Conservation (phyloP, 2,888 invertebrate species). For the Mycogona germanica region DNA sequence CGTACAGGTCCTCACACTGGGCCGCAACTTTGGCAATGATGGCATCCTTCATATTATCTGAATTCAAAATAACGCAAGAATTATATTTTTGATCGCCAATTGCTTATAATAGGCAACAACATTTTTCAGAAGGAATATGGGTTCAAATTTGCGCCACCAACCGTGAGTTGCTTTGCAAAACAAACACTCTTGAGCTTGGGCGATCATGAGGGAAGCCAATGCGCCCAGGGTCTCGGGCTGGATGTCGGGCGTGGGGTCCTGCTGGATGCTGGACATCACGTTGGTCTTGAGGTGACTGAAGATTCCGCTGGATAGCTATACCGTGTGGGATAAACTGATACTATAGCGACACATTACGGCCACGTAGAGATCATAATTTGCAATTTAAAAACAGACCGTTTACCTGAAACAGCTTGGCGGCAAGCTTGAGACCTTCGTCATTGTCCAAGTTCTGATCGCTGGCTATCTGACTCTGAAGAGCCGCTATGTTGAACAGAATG, state of each 20-base stretch:
- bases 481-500: constrained; percentile 90
- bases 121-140: not conserved
- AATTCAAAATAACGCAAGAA: too few species aligned
- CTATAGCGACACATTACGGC: not conserved
- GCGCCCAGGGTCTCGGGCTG: constrained; percentile 82
- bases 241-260: constrained; percentile 92
- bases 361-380: too few species aligned
- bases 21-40: constrained; percentile 84
- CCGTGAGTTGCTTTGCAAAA: constrained; percentile 67
- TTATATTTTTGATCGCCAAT: too few species aligned
- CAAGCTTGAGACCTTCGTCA: constrained; percentile 85
- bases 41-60: constrained; percentile 89
- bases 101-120: too few species aligned
- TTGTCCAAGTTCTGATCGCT: constrained; percentile 69
- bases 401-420: constrained; percentile 85
- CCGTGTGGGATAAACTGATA: constrained; percentile 11
- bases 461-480: constrained; percentile 80
- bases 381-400: constrained; percentile 1
- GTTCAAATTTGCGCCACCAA: too few species aligned
- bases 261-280: constrained; percentile 61
- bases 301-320: constrained; percentile 80
- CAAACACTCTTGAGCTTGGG: constrained; percentile 97
- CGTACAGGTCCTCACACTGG: constrained; percentile 87
- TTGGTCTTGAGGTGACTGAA: constrained; percentile 64
- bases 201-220: constrained; percentile 77